Evolutionary conservation across 2,888 invertebrate genomes (phyloP), one percentile per base, ranked within the genome.

Genomic region (Prenolepis imparis): DNA sequence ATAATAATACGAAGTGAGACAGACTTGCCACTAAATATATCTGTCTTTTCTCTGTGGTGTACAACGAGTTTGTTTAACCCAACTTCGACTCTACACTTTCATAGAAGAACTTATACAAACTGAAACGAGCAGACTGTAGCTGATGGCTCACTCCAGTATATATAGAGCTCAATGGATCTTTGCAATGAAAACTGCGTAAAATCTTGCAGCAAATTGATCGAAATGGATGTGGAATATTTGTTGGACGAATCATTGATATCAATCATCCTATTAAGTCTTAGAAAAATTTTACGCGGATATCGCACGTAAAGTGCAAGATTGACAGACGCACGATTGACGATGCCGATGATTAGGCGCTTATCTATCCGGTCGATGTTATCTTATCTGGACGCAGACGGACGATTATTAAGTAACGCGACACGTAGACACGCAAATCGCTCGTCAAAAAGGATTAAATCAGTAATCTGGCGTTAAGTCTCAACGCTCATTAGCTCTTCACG

Each of bases 381-480:
- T 78, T 67, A 78, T 68, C 68, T 52, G 12, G 44, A 21, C 66
- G 75, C 83, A 73, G 68, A 83, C 64, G 85, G 57, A 67, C 52
- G 8, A 3, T 52, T 83, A 77, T 86, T 86, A 82, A 85, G 85
- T 75, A 67, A 77, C 74, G 59, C 44, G 74, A 68, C 82, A 84
- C 82, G 84, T 84, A 84, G 87, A 87, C 90, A 90, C 89, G 90
- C 90, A 87, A 90, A 88, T 90, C 89, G 87, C 89, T 90, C 90
- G 82, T 90, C 86, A 88, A 84, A 84, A 87, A 84, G 86, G 90
- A 89, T 90, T 90, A 90, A 82, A 83, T 85, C 87, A 75, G 85
- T 90, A 90, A 90, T 90, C 88, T 90, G 87, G 88, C 89, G 90
- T 90, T 90, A 88, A 90, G 89, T 82, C 89, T 72, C 88, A 81